These are phyloP conservation scores for Thereva nobilitata DNA, from an alignment of 2,888 invertebrate genomes.

Conservation along the genomic window DNA sequence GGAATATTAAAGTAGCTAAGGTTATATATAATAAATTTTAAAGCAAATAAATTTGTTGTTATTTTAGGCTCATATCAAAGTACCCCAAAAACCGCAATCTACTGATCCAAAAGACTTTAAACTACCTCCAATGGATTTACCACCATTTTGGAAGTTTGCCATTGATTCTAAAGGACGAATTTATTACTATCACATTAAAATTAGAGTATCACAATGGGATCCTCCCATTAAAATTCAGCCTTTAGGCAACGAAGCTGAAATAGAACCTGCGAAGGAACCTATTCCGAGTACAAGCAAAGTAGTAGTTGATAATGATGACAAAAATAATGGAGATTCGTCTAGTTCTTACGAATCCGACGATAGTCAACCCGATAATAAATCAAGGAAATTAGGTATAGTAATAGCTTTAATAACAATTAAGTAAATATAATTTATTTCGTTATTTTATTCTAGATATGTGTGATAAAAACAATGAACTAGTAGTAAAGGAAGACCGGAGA, in stretches of 20 bases:
- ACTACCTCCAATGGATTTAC: conserved; percentile 66
- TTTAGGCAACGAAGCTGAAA: conserved; percentile 44
- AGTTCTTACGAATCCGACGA: conserved; percentile 39
- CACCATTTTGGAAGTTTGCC: conserved; percentile 86
- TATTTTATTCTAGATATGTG: conserved; percentile 19
- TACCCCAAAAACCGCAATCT: conserved; percentile 48
- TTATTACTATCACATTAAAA: conserved; percentile 89
- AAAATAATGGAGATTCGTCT: conserved; percentile 13
- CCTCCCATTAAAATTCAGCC: conserved; percentile 61
- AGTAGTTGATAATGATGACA: conserved; percentile 10
- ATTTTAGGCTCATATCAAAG: conserved; percentile 47
- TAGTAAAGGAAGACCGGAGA: conserved; percentile 52
- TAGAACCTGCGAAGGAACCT: conserved; percentile 15
- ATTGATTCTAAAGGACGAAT: conserved; percentile 75
- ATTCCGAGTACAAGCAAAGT: conserved; percentile 33
- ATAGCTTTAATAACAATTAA: conserved; percentile 1
- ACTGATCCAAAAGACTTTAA: conserved; percentile 52
- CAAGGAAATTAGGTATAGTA: conserved; percentile 35
- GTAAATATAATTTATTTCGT: not conserved
- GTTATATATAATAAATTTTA: too few species aligned
- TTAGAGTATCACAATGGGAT: conserved; percentile 78
- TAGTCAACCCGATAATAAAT: conserved; percentile 38
- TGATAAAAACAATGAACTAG: conserved; percentile 13
- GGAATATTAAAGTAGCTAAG: too few species aligned
- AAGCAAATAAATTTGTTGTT: not conserved